Conservation (phyloP, 2,113 vertebrate species). For the Prochilodus magdalenae region DNA sequence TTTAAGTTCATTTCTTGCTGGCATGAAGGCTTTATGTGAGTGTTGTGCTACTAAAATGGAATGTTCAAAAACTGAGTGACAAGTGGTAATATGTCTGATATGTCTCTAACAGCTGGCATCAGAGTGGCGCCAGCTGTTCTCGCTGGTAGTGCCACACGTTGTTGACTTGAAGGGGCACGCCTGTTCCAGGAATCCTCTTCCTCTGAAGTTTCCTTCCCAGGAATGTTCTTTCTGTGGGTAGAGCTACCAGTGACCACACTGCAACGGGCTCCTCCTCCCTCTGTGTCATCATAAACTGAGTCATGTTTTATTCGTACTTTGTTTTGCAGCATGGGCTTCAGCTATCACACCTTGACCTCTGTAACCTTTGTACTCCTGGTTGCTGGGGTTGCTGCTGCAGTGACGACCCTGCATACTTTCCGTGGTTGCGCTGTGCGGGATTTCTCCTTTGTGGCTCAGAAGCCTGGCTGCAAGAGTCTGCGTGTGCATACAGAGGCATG, state of each 20-base stretch:
- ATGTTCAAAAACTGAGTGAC: background rate
- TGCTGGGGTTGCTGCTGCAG: conserved; percentile 38
- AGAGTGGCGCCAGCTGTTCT: background rate
- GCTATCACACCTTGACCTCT: conserved; percentile 23
- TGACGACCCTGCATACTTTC: conserved; percentile 68
- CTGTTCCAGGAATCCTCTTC: background rate
- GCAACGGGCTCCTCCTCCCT: background rate
- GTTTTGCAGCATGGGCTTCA: conserved; percentile 65
- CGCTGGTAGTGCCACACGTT: background rate
- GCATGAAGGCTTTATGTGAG: too few species aligned
- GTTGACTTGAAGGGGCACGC: background rate
- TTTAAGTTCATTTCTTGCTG: too few species aligned
- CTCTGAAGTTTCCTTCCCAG: background rate
- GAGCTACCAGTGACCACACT: background rate
- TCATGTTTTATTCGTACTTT: conserved; percentile 8
- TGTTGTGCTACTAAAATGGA: background rate
- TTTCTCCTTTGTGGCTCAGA: conserved; percentile 77
- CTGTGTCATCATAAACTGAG: background rate
- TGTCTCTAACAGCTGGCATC: background rate
- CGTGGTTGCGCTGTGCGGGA: conserved; percentile 76
- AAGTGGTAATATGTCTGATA: background rate
- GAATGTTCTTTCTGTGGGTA: background rate
- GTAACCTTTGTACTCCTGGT: conserved; percentile 60
- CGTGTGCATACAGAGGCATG: conserved; percentile 76
- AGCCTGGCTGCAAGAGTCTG: conserved; percentile 73